A percentile compares a stretch with the other conserved stretches of the same genome.
These are phyloP conservation scores for Autographa gamma DNA, from an alignment of 2,888 invertebrate species.

Conservation along the genomic window DNA sequence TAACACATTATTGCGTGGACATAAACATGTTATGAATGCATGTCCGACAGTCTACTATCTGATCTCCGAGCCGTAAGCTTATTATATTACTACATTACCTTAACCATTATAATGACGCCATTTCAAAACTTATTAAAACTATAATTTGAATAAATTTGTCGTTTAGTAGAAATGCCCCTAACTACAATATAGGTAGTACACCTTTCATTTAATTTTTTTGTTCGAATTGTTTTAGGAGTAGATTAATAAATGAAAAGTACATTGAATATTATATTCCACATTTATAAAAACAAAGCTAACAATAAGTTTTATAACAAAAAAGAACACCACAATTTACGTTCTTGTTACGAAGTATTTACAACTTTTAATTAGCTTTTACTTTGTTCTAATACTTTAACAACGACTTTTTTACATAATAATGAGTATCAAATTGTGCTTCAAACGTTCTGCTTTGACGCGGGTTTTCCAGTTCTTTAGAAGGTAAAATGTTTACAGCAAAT, in stretches of 20 bases:
- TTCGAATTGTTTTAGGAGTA: background rate
- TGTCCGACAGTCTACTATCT: constrained; percentile 10
- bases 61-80: constrained; percentile 17
- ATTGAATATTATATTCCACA: constrained; percentile 14
- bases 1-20: constrained; percentile 34
- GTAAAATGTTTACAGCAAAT: constrained; percentile 52
- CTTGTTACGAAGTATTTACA: constrained; percentile 45
- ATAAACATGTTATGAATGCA: constrained; percentile 32
- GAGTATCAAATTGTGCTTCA: constrained; percentile 37
- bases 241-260: background rate
- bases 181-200: background rate
- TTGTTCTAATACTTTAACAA: constrained; percentile 48
- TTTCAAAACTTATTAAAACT: constrained; percentile 37
- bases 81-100: constrained; percentile 18
- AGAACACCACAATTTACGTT: constrained; percentile 48
- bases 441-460: constrained; percentile 18
- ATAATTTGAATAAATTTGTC: constrained; percentile 34
- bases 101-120: constrained; percentile 15
- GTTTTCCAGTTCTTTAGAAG: constrained; percentile 45
- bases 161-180: background rate
- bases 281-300: constrained; percentile 24
- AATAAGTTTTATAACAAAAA: constrained; percentile 31
- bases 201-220: background rate
- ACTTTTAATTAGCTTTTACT: constrained; percentile 56
- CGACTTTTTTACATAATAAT: constrained; percentile 35